These are phyloP conservation scores for Coleophora flavipennella DNA, from an alignment of 2,888 invertebrate species.

Conservation along the genomic window DNA sequence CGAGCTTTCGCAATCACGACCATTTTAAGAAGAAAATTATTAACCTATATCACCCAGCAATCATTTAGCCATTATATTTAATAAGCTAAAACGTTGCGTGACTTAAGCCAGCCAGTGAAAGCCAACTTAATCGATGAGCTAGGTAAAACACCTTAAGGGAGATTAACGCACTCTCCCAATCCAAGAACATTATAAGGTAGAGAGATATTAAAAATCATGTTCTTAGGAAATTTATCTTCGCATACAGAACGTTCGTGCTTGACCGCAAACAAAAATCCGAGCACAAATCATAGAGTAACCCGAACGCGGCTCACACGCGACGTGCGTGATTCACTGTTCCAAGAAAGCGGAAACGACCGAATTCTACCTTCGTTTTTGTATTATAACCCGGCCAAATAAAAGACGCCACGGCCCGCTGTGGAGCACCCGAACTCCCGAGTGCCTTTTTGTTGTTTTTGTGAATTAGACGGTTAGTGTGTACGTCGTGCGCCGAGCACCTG, in stretches of 20 bases:
- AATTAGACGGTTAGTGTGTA: slow-evolving; percentile 44
- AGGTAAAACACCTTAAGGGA: slow-evolving; percentile 42
- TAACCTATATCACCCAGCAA: slow-evolving; percentile 14
- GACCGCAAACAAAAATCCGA: slow-evolving; percentile 51
- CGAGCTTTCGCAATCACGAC: slow-evolving; percentile 6
- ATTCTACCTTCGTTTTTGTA: slow-evolving; percentile 57
- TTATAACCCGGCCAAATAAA: slow-evolving; percentile 40
- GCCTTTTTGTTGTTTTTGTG: slow-evolving; percentile 39
- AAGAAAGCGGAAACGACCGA: slow-evolving; percentile 67
- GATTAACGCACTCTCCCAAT: slow-evolving; percentile 26
- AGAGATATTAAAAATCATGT: slow-evolving; percentile 43
- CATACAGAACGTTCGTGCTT: slow-evolving; percentile 39
- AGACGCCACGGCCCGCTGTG: slow-evolving; percentile 34
- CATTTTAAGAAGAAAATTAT: slow-evolving; percentile 10
- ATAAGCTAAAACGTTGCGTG: slow-evolving; percentile 37
- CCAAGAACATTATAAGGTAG: slow-evolving; percentile 27
- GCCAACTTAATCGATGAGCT: slow-evolving; percentile 45
- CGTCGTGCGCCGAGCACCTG: slow-evolving; percentile 60
- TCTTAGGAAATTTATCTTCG: slow-evolving; percentile 35
- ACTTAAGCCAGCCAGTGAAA: slow-evolving; percentile 48
- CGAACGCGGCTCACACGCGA: slow-evolving; percentile 44
- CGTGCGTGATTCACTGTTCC: slow-evolving; percentile 65
- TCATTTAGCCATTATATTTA: slow-evolving; percentile 28
- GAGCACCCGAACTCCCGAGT: slow-evolving; percentile 15
- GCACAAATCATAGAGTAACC: slow-evolving; percentile 51